Evolutionary conservation across 2,113 vertebrate genomes (phyloP), one percentile per base, ranked within the genome.

Genomic region (Ciconia boyciana): DNA sequence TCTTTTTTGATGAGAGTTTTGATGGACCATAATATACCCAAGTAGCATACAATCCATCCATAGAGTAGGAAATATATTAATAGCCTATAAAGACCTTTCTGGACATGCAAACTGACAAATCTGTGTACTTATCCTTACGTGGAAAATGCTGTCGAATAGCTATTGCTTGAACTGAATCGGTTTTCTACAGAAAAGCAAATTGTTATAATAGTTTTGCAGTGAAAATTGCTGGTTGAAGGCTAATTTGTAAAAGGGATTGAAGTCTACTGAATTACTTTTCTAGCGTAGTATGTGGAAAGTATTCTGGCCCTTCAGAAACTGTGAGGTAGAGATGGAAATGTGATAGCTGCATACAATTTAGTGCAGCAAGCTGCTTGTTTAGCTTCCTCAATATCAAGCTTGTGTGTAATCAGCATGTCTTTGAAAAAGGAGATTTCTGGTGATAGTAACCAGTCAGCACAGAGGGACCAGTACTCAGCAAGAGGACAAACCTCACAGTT

Each of bases 221-320:
- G 78, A 77, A 96, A 94, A 83, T 78, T 85, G 66, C 39, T 16
- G 9, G 41, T 82, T 96, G 89, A 91, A 87, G 64, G 64, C 84
- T 94, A 88, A 94, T 93, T 94, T 96, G 77, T 83, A 58, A 77
- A 84, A 81, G 48, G 54, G 49, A 64, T 55, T 89, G 68, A 46
- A 80, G 49, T 84, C 28, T 49, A 66, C 44, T 64, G 81, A 95
- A 91, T 93, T 87, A 49, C 66, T 93, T 68, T 70, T 11, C 61
- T n/a, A 49, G 32, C 1, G 2, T 31, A 69, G 76, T 19, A 74
- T 31, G 44, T 83, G 39, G 55, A 64, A 91, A 70, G 75, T 36
- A 11, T 74, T 94, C 24, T 66, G 61, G 46, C 66, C 74, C 31
- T 49, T 64, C 22, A 48, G 39, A 52, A 77, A 15, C 15, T 11